These are phyloP conservation scores for Brachypodius melanocephalos DNA, from an alignment of 2,113 vertebrate species.

Conservation along the genomic window DNA sequence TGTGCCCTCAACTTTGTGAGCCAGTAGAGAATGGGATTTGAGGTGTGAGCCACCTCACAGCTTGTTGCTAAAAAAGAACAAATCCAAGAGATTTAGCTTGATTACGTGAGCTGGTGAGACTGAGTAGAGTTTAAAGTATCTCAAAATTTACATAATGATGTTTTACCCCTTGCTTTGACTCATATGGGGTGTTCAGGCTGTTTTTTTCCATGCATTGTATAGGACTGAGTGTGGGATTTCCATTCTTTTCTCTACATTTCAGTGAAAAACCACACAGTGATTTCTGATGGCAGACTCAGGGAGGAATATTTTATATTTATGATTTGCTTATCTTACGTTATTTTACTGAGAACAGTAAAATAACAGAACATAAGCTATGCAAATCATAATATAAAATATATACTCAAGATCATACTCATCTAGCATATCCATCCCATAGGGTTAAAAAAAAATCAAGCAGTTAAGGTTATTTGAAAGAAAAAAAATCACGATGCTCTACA, in stretches of 20 bases:
- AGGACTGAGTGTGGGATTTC: not conserved
- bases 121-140: not conserved
- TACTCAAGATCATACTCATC: not conserved
- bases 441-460: not conserved
- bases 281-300: not conserved
- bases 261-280: not conserved
- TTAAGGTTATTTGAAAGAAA: not conserved
- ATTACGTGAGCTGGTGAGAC: not conserved
- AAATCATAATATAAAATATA: not conserved
- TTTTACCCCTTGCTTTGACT: not conserved
- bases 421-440: not conserved
- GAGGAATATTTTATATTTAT: not conserved
- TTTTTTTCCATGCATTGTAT: not conserved
- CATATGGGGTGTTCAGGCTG: not conserved
- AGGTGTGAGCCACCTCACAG: not conserved
- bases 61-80: not conserved
- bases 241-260: not conserved
- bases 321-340: not conserved
- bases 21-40: not conserved
- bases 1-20: not conserved
- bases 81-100: not conserved
- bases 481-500: not conserved
- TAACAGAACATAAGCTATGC: not conserved
- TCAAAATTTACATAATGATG: not conserved
- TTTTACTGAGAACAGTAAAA: not conserved